These are phyloP conservation scores for Luscinia luscinia DNA, from an alignment of 2,797 vertebrate genomes.

Conservation along the genomic window DNA sequence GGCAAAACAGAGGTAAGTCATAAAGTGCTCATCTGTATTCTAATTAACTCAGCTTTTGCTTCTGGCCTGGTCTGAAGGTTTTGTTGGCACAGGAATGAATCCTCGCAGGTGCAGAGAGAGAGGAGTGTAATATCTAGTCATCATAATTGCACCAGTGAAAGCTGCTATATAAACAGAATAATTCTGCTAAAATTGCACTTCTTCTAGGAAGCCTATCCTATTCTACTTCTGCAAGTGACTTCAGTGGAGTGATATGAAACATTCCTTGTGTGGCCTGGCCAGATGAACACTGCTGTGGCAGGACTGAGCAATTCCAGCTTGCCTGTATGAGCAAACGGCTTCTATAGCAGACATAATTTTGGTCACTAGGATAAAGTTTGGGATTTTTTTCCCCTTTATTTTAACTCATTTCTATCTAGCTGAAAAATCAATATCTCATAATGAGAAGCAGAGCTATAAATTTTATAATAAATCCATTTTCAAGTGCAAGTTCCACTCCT, in stretches of 20 bases:
- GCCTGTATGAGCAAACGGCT: neutral
- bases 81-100: conserved; percentile 57
- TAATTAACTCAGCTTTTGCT: conserved; percentile 65
- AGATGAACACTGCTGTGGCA: neutral
- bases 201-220: conserved; percentile 13
- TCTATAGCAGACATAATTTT: neutral
- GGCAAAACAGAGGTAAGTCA: conserved; percentile 51
- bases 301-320: neutral
- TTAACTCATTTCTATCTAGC: conserved; percentile 35
- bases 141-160: conserved; percentile 60
- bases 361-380: neutral
- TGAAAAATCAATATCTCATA: conserved; percentile 55
- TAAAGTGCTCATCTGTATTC: conserved; percentile 62
- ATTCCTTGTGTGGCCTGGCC: neutral
- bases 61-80: conserved; percentile 52
- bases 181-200: conserved; percentile 66
- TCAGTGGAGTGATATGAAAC: neutral
- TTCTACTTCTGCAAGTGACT: neutral
- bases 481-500: neutral
- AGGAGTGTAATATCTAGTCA: conserved; percentile 54
- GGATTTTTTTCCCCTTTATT: neutral
- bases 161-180: conserved; percentile 66
- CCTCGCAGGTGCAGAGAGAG: conserved; percentile 58
- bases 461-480: conserved; percentile 57
- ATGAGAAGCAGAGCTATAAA: conserved; percentile 48